phyloP scores from a whole-genome alignment of 53 echinoderm and acorn worm species.

The Hippasteria phrygiana region DNA sequence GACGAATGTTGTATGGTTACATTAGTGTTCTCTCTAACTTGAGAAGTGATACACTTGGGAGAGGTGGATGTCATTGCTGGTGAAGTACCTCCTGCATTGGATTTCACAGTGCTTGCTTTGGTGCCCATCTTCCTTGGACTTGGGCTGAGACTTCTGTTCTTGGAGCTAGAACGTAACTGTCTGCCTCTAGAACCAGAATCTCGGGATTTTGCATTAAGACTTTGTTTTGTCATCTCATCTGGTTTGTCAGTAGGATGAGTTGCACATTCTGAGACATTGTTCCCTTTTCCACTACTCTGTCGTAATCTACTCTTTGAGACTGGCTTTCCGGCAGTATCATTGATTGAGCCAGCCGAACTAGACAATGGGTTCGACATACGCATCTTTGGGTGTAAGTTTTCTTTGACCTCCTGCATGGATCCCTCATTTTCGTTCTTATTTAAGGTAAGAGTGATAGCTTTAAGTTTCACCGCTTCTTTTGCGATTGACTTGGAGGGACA shows the following conservation, averaged over 20 bases:
- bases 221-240: background rate
- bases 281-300: conserved; percentile 10
- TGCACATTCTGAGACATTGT: background rate
- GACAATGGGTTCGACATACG: background rate
- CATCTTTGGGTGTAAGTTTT: background rate
- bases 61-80: too few species aligned
- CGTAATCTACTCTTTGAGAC: background rate
- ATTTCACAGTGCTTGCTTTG: too few species aligned
- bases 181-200: background rate
- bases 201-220: too few species aligned
- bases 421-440: background rate
- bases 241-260: background rate
- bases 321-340: background rate
- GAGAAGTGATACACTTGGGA: too few species aligned
- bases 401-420: background rate
- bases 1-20: background rate
- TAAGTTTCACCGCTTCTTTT: background rate
- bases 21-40: too few species aligned
- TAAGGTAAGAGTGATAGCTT: background rate
- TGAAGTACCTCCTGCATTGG: too few species aligned
- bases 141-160: background rate
- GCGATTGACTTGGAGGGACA: background rate
- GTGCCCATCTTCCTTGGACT: too few species aligned
- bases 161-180: background rate
- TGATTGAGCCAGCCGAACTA: background rate